Percentiles rank a stretch among this genome's conserved stretches.
Evolutionary conservation across 2,113 vertebrate genomes (phyloP).

Genomic region (Callorhinus ursinus): DNA sequence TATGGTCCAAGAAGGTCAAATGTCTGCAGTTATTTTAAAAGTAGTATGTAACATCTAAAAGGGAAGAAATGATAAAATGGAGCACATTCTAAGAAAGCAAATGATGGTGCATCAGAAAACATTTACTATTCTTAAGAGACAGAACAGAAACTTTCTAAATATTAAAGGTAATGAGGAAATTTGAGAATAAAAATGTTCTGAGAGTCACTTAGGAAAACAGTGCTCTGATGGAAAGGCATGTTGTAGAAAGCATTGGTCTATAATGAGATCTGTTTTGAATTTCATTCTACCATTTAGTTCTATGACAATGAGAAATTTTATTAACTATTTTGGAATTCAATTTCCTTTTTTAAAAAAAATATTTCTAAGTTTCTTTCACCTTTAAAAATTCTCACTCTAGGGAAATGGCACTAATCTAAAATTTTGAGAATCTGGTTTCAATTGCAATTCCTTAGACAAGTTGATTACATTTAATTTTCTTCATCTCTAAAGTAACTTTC

Average conservation of each 20-base stretch:
- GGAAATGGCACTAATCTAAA: conserved; percentile 9
- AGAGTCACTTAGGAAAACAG: conserved; percentile 74
- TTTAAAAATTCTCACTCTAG: neutral
- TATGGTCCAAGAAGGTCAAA: conserved; percentile 15
- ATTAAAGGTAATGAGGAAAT: conserved; percentile 62
- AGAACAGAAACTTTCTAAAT: conserved; percentile 33
- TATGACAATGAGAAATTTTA: neutral
- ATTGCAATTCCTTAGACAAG: neutral
- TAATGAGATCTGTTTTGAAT: neutral
- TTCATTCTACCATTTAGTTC: neutral
- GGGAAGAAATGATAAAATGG: conserved; percentile 46
- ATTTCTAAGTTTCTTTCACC: neutral
- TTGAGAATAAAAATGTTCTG: conserved; percentile 62
- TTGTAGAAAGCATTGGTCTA: neutral
- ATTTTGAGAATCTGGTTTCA: conserved; percentile 39
- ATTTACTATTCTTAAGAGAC: neutral
- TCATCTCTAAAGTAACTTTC: neutral
- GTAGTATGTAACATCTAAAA: neutral
- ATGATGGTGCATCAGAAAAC: neutral
- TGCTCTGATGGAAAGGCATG: neutral
- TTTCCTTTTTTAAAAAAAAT: neutral
- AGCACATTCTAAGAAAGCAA: conserved; percentile 17
- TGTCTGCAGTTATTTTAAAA: conserved; percentile 44
- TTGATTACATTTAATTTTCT: conserved; percentile 32
- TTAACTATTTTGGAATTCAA: conserved; percentile 21